Percentiles rank a stretch among this genome's conserved stretches.
Conservation (phyloP, 2,888 invertebrate genomes). For the Punctoribates punctum region DNA sequence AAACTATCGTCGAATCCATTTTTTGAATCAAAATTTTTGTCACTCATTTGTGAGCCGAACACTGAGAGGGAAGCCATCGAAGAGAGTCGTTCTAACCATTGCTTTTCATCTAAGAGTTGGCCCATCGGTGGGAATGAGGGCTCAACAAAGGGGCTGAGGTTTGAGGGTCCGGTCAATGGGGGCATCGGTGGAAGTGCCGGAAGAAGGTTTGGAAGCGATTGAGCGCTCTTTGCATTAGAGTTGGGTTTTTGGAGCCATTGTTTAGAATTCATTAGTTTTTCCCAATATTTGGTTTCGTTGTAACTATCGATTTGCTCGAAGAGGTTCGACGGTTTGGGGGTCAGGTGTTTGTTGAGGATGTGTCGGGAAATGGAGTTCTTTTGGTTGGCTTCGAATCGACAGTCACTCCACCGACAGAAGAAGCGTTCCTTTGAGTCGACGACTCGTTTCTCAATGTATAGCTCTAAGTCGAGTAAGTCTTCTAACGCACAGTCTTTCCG, state of each 20-base stretch:
- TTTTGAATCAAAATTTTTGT: neutral
- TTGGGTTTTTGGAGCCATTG: constrained; percentile 7
- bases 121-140: neutral
- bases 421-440: neutral
- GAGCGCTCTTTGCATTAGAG: constrained; percentile 10
- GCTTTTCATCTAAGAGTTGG: neutral
- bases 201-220: neutral
- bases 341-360: neutral
- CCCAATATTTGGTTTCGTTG: constrained; percentile 20
- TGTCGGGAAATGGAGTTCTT: neutral
- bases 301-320: neutral
- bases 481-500: neutral
- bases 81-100: constrained; percentile 8
- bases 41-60: neutral
- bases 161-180: neutral
- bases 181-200: neutral
- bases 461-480: neutral
- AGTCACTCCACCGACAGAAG: neutral
- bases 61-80: neutral
- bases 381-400: neutral
- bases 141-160: neutral
- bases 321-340: neutral
- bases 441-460: neutral
- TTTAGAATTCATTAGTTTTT: neutral
- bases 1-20: neutral